phyloP scores from a whole-genome alignment of 2,113 vertebrate genomes.

The Panthera leo region DNA sequence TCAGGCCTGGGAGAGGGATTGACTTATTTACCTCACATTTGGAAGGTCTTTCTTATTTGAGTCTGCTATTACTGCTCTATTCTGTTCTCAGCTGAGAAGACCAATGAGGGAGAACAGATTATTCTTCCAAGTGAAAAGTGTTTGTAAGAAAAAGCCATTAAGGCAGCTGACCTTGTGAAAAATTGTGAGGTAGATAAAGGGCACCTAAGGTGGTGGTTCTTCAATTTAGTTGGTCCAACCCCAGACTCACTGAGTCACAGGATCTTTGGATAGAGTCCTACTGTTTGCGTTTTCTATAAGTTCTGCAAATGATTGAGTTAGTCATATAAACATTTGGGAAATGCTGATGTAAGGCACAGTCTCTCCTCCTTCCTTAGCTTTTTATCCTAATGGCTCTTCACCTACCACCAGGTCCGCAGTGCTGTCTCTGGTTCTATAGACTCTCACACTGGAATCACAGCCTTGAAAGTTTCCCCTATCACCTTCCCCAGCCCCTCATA shows the following conservation, averaged over 20 bases:
- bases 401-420: background rate
- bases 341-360: background rate
- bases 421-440: background rate
- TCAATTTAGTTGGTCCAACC: background rate
- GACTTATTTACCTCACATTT: background rate
- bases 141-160: background rate
- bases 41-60: conserved; percentile 1
- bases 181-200: background rate
- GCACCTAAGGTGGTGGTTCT: background rate
- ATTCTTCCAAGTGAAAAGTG: background rate
- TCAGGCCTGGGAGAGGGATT: background rate
- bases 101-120: background rate
- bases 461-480: background rate
- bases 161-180: background rate
- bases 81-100: conserved; percentile 39
- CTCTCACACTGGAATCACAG: background rate
- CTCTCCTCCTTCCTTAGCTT: background rate
- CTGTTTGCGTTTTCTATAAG: background rate
- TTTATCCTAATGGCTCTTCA: background rate
- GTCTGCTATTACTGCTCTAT: background rate
- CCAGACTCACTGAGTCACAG: background rate
- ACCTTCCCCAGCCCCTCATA: background rate
- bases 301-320: background rate
- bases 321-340: background rate
- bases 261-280: background rate